Evolutionary conservation across 1,140 invertebrate species (phyloP), one percentile per base, ranked within the genome.

Genomic region (Camponotus floridanus): DNA sequence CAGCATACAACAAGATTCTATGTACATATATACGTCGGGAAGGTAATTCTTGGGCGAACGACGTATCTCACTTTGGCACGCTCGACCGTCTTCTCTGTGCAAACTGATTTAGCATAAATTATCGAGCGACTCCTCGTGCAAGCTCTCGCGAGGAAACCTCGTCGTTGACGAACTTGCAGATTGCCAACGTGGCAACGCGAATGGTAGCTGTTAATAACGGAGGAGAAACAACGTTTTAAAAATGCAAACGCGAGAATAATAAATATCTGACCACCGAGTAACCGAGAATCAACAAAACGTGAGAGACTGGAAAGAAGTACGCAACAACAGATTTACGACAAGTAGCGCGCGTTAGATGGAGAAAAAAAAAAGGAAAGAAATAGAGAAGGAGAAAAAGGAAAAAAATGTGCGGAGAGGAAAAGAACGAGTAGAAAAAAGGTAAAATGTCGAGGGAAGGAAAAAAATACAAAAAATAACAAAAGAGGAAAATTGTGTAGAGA

Each of bases 191-290:
- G 31, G 33, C 36, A 84, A 39, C 73, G 13, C 11, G 15, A 79
- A 61, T 33, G 64, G 21, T 36, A 3, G n/a, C 39, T 26, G 31
- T 83, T 83, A 73, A 83, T 61, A 83, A 61, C 33, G 21, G 57
- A n/a, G 68, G 6, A 59, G 61, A 61, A 73, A 45, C 21, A 21
- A 48, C 39, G 26, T 9, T 11, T 73, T 62, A 83, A 61, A 83
- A 83, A 62, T 83, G 55, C 55, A 73, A 73, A 80, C 51, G 31
- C 15, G 68, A 39, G 79, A 83, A 73, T 83, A 59, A 80, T 73
- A 64, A 65, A 85, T 64, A 84, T 36, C 39, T 4, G 57, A 42
- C 45, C 21, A 48, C 61, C 36, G 80, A 45, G 42, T 61, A 76
- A 59, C 55, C 70, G 59, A 67, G 73, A 78, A 61, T 65, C 13